Evolutionary conservation across 2,797 vertebrate species (phyloP), one percentile per base, ranked within the genome.

Genomic region (Octomys mimax): DNA sequence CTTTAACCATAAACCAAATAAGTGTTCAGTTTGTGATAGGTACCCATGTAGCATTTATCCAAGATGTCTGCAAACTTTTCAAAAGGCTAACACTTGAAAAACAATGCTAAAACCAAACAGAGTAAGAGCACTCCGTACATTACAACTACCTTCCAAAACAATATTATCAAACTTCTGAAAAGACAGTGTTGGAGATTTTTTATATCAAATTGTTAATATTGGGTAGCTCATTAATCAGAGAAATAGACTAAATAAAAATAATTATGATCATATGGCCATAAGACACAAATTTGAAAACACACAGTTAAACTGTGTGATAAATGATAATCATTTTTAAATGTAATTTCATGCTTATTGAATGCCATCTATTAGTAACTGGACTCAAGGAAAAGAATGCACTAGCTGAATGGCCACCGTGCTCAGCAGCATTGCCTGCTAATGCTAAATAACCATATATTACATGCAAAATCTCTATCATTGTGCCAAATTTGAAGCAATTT

Each of bases 31-130:
- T 21, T 70, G 10, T 28, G 24, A 71, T 9, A 12, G 26, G 26
- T 92, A 39, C n/a, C 26, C 10, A 73, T 4, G 33, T 21, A 92
- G 54, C 28, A 82, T 59, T 82, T 92, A 85, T 18, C 8, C 28
- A 95, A 71, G 42, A 68, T 70, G n/a, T 52, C 52, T 87, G 61
- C 5, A 83, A 95, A 89, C 26, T 71, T 86, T 92, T 79, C 36
- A 59, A 88, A 89, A 89, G 61, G 59, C 64, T 78, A 84, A 78
- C 33, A 36, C 26, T 73, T 64, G 87, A 87, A 85, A 66, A 89
- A 62, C 78, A 49, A 82, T 93, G 92, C 46, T 79, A 91, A 92
- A 96, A 10, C 52, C 52, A 93, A 92, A 77, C 22, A 61, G 57
- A 90, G 68, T 83, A 73, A 71, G 24, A 82, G 14, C 42, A 62